These are phyloP conservation scores for Trinectes maculatus DNA, from an alignment of 2,113 vertebrate genomes.

Conservation along the genomic window DNA sequence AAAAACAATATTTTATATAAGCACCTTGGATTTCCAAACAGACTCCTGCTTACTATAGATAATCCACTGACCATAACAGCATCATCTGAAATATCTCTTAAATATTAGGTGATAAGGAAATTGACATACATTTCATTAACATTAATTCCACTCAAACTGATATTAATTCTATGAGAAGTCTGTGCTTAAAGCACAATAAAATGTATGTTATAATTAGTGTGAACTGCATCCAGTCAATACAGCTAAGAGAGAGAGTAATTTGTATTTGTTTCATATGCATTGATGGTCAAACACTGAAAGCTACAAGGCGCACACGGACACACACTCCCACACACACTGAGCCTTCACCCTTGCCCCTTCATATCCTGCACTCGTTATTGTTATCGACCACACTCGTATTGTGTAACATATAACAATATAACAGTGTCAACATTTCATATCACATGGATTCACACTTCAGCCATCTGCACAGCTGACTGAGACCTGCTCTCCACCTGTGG, in stretches of 20 bases:
- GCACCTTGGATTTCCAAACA: background rate
- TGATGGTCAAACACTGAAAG: background rate
- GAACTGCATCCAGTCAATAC: background rate
- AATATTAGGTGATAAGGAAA: background rate
- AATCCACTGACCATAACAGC: background rate
- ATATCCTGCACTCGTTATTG: conserved; percentile 44
- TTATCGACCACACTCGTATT: conserved; percentile 51
- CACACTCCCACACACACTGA: conserved; percentile 3
- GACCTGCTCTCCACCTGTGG: background rate
- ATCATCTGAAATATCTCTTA: background rate
- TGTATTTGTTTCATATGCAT: background rate
- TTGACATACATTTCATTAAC: background rate
- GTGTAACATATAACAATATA: conserved; percentile 35
- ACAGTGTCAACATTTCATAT: conserved; percentile 77
- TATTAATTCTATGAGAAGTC: too few species aligned
- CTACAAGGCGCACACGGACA: background rate
- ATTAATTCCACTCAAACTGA: too few species aligned
- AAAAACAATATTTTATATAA: background rate
- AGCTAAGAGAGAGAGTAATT: background rate
- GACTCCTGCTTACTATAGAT: background rate
- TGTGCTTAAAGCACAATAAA: too few species aligned
- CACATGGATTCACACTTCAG: conserved; percentile 52
- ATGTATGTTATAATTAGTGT: background rate
- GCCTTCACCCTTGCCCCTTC: conserved; percentile 27
- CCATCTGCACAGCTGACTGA: conserved; percentile 26